These are phyloP conservation scores for Dryas iulia DNA, from an alignment of 1,140 invertebrate species.

Conservation along the genomic window DNA sequence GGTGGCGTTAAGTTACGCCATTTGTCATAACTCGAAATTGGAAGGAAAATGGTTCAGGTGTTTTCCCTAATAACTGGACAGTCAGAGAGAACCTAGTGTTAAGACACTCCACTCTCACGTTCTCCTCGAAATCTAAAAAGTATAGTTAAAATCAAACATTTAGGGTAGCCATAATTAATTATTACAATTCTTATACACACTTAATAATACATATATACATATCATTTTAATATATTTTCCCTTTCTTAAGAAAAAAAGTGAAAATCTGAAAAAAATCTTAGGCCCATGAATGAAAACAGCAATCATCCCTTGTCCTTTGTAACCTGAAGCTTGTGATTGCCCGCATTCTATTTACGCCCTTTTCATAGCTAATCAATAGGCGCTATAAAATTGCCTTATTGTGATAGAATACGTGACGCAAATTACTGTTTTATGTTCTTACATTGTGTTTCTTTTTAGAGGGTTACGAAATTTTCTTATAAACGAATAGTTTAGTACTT, in stretches of 20 bases:
- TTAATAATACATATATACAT: too few relatives aligned
- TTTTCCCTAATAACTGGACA: too few relatives aligned
- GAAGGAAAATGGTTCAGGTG: too few relatives aligned
- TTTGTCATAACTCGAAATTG: too few relatives aligned
- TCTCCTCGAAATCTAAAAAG: too few relatives aligned
- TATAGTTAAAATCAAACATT: too few relatives aligned
- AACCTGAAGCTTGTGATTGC: conserved; percentile 13
- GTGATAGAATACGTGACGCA: conserved; percentile 10
- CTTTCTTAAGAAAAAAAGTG: not conserved
- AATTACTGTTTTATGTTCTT: not conserved
- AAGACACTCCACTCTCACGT: too few relatives aligned
- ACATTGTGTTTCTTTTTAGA: not conserved
- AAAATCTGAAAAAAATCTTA: not conserved
- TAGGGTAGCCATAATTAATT: too few relatives aligned
- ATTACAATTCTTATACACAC: too few relatives aligned
- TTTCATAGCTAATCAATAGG: conserved; percentile 25
- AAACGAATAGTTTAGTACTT: not conserved
- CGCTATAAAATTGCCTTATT: conserved; percentile 19
- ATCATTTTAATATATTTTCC: too few relatives aligned
- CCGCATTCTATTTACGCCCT: conserved; percentile 21
- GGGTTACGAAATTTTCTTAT: not conserved
- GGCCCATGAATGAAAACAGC: not conserved
- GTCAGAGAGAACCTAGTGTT: too few relatives aligned
- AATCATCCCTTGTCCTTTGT: conserved; percentile 10
- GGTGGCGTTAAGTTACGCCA: too few relatives aligned